phyloP scores from a whole-genome alignment of 2,113 vertebrate species.

The Phylloscopus trochiloides region DNA sequence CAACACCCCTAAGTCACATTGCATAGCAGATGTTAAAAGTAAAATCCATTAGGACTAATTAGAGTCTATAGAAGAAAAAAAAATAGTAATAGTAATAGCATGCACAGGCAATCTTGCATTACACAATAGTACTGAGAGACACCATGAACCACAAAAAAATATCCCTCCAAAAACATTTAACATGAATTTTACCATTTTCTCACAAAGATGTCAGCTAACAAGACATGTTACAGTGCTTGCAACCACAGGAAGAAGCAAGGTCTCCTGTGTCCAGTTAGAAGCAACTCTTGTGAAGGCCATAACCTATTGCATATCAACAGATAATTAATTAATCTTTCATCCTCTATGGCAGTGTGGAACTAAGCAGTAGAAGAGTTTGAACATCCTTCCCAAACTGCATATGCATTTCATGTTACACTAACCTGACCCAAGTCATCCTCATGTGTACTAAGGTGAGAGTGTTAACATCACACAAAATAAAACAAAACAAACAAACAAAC shows the following conservation, averaged over 20 bases:
- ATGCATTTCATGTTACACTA: background rate
- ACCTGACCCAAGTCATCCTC: background rate
- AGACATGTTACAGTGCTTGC: background rate
- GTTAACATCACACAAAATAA: background rate
- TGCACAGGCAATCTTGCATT: background rate
- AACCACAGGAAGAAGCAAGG: background rate
- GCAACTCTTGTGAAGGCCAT: background rate
- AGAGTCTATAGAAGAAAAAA: constrained; percentile 8
- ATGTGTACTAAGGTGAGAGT: background rate
- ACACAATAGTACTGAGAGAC: background rate
- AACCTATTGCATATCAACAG: background rate
- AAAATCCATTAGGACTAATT: constrained; percentile 60
- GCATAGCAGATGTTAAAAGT: constrained; percentile 48
- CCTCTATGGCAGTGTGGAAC: background rate
- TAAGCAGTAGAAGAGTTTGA: background rate
- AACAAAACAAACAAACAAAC: background rate
- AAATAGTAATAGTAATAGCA: background rate
- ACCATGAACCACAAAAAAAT: background rate
- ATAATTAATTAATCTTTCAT: background rate
- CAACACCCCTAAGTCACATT: constrained; percentile 24
- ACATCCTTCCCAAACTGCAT: background rate
- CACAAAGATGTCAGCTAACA: background rate
- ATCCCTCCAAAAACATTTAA: background rate
- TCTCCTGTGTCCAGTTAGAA: background rate
- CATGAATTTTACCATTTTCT: background rate